Conservation (phyloP, 1,140 invertebrate species). For the Orussus abietinus region DNA sequence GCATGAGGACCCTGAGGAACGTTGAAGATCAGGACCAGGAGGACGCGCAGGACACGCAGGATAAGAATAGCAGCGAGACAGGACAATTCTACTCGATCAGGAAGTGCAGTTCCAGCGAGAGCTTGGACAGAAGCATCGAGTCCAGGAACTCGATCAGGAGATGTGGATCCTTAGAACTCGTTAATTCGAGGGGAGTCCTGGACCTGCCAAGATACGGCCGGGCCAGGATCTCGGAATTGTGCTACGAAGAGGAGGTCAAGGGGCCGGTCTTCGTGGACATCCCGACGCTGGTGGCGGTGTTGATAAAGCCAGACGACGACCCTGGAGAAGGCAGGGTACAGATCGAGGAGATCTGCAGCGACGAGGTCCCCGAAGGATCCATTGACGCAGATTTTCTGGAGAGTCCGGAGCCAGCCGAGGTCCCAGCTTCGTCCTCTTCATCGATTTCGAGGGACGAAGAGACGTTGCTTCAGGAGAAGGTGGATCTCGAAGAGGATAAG, state of each 20-base stretch:
- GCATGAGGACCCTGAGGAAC: slow-evolving; percentile 10
- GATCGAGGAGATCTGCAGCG: slow-evolving; percentile 37
- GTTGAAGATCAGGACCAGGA: neutral
- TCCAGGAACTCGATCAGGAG: slow-evolving; percentile 14
- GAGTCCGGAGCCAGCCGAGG: slow-evolving; percentile 6
- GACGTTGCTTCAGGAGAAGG: too few relatives aligned
- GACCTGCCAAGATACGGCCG: slow-evolving; percentile 21
- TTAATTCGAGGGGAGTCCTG: slow-evolving; percentile 14
- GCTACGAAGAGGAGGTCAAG: slow-evolving; percentile 27
- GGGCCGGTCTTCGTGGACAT: slow-evolving; percentile 39
- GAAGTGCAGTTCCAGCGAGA: slow-evolving; percentile 30
- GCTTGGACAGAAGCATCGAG: slow-evolving; percentile 14
- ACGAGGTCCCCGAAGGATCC: slow-evolving; percentile 24
- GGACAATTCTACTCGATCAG: slow-evolving; percentile 6
- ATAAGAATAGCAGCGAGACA: neutral
- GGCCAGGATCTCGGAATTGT: slow-evolving; percentile 27
- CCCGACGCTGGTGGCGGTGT: slow-evolving; percentile 37
- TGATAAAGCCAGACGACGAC: slow-evolving; percentile 37
- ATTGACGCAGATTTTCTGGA: slow-evolving; percentile 22
- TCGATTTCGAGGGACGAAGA: too few relatives aligned
- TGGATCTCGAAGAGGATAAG: too few relatives aligned
- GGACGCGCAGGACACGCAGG: neutral
- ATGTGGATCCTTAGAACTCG: slow-evolving; percentile 29
- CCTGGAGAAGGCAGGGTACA: slow-evolving; percentile 18
- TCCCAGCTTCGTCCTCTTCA: too few relatives aligned